Percentiles rank a stretch among this genome's conserved stretches.
These are phyloP conservation scores for Macrosiphum euphorbiae DNA, from an alignment of 2,888 invertebrate genomes.

Conservation along the genomic window DNA sequence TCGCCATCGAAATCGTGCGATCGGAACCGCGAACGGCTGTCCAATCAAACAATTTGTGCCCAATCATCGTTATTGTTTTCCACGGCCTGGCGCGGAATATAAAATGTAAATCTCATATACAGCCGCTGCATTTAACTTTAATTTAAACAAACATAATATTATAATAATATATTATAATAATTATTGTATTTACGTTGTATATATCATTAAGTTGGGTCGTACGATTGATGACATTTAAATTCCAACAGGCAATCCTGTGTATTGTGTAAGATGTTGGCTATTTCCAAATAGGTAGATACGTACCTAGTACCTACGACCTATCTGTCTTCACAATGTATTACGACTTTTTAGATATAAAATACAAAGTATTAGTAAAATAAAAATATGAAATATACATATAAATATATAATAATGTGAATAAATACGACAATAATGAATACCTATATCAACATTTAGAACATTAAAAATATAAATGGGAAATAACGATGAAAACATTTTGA, in stretches of 20 bases:
- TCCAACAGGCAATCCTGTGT: neutral
- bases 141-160: neutral
- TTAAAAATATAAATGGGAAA: neutral
- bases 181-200: neutral
- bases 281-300: neutral
- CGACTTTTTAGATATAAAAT: neutral
- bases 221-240: neutral
- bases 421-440: neutral
- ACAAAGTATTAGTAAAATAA: neutral
- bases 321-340: neutral
- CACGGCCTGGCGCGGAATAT: neutral
- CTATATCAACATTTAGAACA: neutral
- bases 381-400: neutral
- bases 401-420: neutral
- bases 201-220: neutral
- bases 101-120: neutral
- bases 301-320: too few relatives aligned
- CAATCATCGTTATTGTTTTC: slow-evolving; percentile 28
- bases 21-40: neutral
- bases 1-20: slow-evolving; percentile 45
- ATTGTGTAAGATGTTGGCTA: neutral
- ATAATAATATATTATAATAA: neutral
- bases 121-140: neutral
- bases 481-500: too few relatives aligned
- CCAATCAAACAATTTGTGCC: slow-evolving; percentile 8